phyloP scores from a whole-genome alignment of 2,113 vertebrate species.

The Aptenodytes patagonicus region DNA sequence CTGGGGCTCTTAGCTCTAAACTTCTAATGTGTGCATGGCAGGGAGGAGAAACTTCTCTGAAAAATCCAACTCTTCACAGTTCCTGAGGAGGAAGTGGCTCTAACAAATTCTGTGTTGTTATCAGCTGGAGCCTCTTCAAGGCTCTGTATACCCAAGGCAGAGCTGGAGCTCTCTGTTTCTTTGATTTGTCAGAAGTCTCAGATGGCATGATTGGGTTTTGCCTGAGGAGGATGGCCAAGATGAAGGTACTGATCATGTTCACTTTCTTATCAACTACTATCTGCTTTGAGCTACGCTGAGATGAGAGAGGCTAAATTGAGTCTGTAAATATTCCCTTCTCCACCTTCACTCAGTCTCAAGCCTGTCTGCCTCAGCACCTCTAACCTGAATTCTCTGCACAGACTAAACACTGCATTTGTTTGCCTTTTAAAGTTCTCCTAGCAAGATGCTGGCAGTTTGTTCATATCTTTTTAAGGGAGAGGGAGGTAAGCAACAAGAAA shows the following conservation, averaged over 20 bases:
- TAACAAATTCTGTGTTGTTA: neutral
- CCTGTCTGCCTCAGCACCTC: neutral
- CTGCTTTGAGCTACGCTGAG: neutral
- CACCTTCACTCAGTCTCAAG: neutral
- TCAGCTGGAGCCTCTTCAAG: neutral
- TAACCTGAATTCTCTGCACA: neutral
- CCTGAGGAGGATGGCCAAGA: neutral
- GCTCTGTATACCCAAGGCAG: neutral
- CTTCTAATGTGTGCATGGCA: neutral
- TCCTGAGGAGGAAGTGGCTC: neutral
- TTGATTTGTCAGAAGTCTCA: neutral
- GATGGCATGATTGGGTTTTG: neutral
- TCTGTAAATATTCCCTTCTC: neutral
- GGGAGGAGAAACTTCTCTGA: neutral
- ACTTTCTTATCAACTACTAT: neutral
- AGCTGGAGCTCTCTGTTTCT: neutral
- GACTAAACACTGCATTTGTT: neutral
- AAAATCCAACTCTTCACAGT: neutral
- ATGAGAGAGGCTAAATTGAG: neutral
- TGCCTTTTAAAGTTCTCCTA: neutral
- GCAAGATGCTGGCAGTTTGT: neutral
- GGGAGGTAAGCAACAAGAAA: neutral
- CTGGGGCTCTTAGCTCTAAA: neutral
- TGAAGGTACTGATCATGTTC: neutral
- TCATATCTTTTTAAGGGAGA: neutral